A percentile compares a stretch with the other conserved stretches of the same genome.
phyloP scores from a whole-genome alignment of 2,888 invertebrate species.

The Sussaba pulchella region DNA sequence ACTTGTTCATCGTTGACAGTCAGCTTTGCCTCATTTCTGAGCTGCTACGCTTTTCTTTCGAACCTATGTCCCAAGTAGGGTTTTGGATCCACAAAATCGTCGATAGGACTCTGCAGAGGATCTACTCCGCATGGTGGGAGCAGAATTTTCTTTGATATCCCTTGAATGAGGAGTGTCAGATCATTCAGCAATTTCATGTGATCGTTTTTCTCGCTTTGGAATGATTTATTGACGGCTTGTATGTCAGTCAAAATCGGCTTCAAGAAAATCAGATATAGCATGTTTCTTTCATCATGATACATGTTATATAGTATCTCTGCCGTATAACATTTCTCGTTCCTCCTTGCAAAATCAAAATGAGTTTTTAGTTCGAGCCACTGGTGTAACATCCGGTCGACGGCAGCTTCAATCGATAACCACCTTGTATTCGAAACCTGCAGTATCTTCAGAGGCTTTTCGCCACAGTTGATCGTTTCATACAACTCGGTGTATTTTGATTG shows the following conservation, averaged over 20 bases:
- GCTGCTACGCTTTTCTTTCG: constrained; percentile 46
- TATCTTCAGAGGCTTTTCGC: constrained; percentile 71
- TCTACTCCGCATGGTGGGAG: constrained; percentile 36
- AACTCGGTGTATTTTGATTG: constrained; percentile 57
- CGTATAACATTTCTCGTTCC: constrained; percentile 74
- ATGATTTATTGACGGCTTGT: constrained; percentile 57
- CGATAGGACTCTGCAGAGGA: constrained; percentile 32
- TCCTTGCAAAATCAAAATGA: constrained; percentile 64
- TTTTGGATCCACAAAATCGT: constrained; percentile 53
- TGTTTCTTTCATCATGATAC: constrained; percentile 73
- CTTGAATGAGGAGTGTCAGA: constrained; percentile 34
- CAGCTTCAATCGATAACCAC: constrained; percentile 73
- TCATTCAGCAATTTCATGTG: constrained; percentile 32
- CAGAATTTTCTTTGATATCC: constrained; percentile 12
- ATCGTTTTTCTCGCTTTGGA: constrained; percentile 42
- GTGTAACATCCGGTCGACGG: constrained; percentile 71
- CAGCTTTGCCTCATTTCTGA: constrained; percentile 5
- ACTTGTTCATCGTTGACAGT: constrained; percentile 37
- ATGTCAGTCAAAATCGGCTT: constrained; percentile 69
- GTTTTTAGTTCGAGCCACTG: constrained; percentile 77
- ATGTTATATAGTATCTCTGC: constrained; percentile 74
- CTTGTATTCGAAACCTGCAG: constrained; percentile 69
- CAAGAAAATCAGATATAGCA: constrained; percentile 69
- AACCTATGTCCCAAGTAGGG: constrained; percentile 55
- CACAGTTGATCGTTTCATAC: constrained; percentile 68